Evolutionary conservation across 2,113 vertebrate species (phyloP), one percentile per base, ranked within the genome.

Genomic region (Oncorhynchus clarkii): DNA sequence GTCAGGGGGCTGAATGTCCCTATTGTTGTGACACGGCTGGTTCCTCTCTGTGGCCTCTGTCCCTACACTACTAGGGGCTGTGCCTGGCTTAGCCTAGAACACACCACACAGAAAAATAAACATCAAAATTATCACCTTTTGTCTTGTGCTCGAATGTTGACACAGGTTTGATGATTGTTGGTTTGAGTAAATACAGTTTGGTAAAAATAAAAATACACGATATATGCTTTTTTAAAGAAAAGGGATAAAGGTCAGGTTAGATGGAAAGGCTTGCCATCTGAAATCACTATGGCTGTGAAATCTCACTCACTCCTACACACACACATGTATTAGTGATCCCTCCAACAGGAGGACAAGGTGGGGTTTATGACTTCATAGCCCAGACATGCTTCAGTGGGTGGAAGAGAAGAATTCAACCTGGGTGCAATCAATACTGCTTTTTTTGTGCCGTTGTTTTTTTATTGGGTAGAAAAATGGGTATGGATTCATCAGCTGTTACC

Each of bases 281-380:
- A 62, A 62, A n/a, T 22, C 59, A 9, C 59, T 62, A 18, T 60
- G 14, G 59, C n/a, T 60, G 16, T 20, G 20, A 60, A 60, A 51
- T 4, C 49, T 54, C 49, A 18, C 49, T 54, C 16, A 54, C 14
- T 14, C 49, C 4, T 3, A 54, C 49, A 18, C 49, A 12, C 16
- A 16, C 16, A 16, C 76, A 80, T 90, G 82, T 77, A 81, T 83
- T 85, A 82, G 78, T 64, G 73, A 88, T 90, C 76, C 85, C 31
- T 81, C 69, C 68, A 79, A 73, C 71, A 78, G 73, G 73, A 84
- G 85, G 77, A 85, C 80, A 87, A 85, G 81, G 83, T 69, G 78
- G 84, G 77, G 82, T 88, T 86, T 78, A 87, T 84, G 89, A 88
- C 86, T 85, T 86, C 84, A 87, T 88, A 78, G 86, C 82, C 70